Conservation (phyloP, 2,113 vertebrate genomes). For the Callopanchax toddi region DNA sequence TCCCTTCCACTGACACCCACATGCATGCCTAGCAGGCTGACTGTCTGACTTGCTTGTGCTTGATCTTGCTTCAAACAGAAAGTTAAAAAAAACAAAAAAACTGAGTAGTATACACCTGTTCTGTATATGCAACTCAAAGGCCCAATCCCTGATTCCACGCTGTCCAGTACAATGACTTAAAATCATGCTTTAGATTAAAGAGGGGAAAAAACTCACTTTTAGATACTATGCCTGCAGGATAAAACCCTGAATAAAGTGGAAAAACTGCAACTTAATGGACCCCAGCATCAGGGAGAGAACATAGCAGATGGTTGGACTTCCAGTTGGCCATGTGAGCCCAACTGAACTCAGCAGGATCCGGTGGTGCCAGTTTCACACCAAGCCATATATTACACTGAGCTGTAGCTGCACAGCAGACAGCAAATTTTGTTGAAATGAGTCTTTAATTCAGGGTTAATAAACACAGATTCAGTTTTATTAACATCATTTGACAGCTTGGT, state of each 20-base stretch:
- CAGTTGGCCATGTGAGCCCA: constrained; percentile 62
- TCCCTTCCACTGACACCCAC: constrained; percentile 51
- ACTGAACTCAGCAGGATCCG: constrained; percentile 51
- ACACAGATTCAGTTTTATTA: too few relatives aligned
- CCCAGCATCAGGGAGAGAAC: constrained; percentile 37
- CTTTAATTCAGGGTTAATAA: neutral
- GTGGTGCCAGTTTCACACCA: constrained; percentile 64
- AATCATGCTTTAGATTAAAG: neutral
- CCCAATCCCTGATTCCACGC: constrained; percentile 8
- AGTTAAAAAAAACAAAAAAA: neutral
- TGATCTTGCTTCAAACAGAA: constrained; percentile 64
- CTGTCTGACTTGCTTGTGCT: constrained; percentile 55
- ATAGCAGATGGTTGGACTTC: constrained; percentile 63
- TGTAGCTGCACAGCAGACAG: constrained; percentile 34
- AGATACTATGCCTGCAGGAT: neutral
- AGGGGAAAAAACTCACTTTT: neutral
- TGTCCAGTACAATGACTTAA: constrained; percentile 37
- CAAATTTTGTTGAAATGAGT: constrained; percentile 47
- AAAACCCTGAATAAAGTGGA: constrained; percentile 12
- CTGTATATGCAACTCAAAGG: constrained; percentile 16
- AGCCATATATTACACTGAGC: constrained; percentile 54
- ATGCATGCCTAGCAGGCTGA: constrained; percentile 43
- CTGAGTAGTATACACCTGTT: constrained; percentile 35
- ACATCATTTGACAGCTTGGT: too few relatives aligned
- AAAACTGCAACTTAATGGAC: constrained; percentile 28